phyloP scores from a whole-genome alignment of 2,113 vertebrate species.

The Lepisosteus osseus region DNA sequence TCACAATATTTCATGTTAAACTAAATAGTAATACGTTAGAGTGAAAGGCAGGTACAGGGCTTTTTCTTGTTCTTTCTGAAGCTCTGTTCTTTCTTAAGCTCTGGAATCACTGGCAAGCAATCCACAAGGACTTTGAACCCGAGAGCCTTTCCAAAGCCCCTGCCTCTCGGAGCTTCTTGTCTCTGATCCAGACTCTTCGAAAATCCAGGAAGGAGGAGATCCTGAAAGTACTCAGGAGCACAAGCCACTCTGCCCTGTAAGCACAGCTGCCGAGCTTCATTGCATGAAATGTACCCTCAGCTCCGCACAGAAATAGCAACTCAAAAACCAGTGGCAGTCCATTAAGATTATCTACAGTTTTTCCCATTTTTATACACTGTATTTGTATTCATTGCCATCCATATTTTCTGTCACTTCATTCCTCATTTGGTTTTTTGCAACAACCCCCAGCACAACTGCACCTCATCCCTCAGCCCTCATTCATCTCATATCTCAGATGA shows the following conservation, averaged over 20 bases:
- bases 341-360: no score
- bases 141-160: slow-evolving; percentile 75
- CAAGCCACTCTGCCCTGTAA: slow-evolving; percentile 85
- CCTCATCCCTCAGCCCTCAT: no score
- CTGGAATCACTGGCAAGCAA: slow-evolving; percentile 77
- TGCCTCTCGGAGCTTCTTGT: slow-evolving; percentile 80
- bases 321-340: no score
- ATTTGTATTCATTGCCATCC: no score
- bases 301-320: no score
- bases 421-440: no score
- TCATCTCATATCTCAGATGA: no score
- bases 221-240: slow-evolving; percentile 75
- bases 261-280: slow-evolving; percentile 22
- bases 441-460: no score
- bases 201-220: slow-evolving; percentile 82
- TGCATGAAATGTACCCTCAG: no score
- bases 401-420: no score
- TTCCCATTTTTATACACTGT: no score
- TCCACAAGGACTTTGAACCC: slow-evolving; percentile 75
- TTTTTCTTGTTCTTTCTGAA: not conserved
- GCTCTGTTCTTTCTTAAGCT: slow-evolving; percentile 53
- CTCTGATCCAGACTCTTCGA: slow-evolving; percentile 81
- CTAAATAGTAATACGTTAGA: not conserved
- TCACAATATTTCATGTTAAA: no score
- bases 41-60: slow-evolving; percentile 27